These are phyloP conservation scores for Diplodus puntazzo DNA, from an alignment of 2,797 vertebrate species.

Conservation along the genomic window DNA sequence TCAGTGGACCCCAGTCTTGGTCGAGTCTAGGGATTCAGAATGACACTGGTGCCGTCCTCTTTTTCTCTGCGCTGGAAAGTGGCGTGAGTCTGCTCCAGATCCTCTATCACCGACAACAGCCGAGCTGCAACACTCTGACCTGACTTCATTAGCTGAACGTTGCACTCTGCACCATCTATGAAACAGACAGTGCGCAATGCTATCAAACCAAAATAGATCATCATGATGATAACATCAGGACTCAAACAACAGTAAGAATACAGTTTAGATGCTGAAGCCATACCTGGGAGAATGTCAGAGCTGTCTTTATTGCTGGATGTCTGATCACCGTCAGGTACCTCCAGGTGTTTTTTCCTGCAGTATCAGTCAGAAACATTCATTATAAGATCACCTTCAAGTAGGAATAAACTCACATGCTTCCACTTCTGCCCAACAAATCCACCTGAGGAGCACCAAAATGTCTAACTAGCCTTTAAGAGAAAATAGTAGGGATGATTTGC, in stretches of 20 bases:
- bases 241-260: background rate
- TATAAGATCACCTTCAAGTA: constrained; percentile 46
- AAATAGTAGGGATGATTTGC: constrained; percentile 64
- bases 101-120: constrained; percentile 86
- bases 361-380: constrained; percentile 30
- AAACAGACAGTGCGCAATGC: constrained; percentile 9
- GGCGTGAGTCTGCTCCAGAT: constrained; percentile 88
- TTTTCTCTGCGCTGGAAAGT: constrained; percentile 84
- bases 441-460: constrained; percentile 75
- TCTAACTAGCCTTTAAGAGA: constrained; percentile 76
- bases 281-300: constrained; percentile 77
- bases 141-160: constrained; percentile 47
- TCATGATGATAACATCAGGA: background rate
- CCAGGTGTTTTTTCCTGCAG: constrained; percentile 83
- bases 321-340: constrained; percentile 69
- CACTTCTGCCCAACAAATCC: constrained; percentile 61
- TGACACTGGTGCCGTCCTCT: constrained; percentile 71
- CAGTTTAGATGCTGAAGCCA: constrained; percentile 15
- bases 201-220: background rate
- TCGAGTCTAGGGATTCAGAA: constrained; percentile 74
- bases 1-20: constrained; percentile 35
- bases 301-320: constrained; percentile 69
- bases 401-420: constrained; percentile 26
- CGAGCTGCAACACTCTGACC: constrained; percentile 65
- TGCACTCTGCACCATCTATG: constrained; percentile 72